Percentiles rank a stretch among this genome's conserved stretches.
These are phyloP conservation scores for Pseudopleuronectes americanus DNA, from an alignment of 2,797 vertebrate genomes.

Conservation along the genomic window DNA sequence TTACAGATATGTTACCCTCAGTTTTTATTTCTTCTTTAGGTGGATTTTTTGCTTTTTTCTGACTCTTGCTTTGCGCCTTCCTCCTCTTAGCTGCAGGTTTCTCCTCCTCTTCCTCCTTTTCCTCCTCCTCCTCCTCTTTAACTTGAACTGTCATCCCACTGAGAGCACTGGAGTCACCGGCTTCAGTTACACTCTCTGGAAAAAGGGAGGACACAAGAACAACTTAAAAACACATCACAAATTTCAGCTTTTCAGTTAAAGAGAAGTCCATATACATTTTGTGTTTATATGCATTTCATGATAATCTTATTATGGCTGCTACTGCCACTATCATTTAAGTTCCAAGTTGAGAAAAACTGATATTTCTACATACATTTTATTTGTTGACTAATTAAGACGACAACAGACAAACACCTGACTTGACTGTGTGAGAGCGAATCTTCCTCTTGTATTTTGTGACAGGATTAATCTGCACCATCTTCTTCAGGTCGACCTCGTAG, in stretches of 20 bases:
- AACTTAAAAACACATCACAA: neutral
- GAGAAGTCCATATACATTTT: neutral
- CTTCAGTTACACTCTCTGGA: constrained; percentile 60
- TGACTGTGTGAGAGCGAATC: constrained; percentile 75
- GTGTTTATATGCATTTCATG: neutral
- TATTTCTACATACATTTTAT: too few species aligned
- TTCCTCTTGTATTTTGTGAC: constrained; percentile 81
- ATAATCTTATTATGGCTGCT: neutral
- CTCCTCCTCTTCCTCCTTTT: constrained; percentile 44
- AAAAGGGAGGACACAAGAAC: neutral
- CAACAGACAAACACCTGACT: constrained; percentile 66
- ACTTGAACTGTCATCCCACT: constrained; percentile 27
- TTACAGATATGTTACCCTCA: constrained; percentile 50
- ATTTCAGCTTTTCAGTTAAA: neutral
- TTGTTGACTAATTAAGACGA: too few species aligned
- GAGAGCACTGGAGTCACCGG: neutral
- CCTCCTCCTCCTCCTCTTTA: constrained; percentile 71
- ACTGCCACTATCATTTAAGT: neutral
- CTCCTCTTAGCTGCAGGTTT: constrained; percentile 73
- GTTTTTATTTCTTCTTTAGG: constrained; percentile 58
- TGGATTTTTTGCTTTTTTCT: constrained; percentile 50
- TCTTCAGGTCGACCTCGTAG: constrained; percentile 83
- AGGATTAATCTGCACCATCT: constrained; percentile 85
- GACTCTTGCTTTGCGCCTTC: constrained; percentile 63
- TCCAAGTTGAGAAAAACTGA: too few species aligned